A percentile compares a stretch with the other conserved stretches of the same genome.
These are phyloP conservation scores for Hybos culiciformis DNA, from an alignment of 2,888 invertebrate genomes.

Conservation along the genomic window DNA sequence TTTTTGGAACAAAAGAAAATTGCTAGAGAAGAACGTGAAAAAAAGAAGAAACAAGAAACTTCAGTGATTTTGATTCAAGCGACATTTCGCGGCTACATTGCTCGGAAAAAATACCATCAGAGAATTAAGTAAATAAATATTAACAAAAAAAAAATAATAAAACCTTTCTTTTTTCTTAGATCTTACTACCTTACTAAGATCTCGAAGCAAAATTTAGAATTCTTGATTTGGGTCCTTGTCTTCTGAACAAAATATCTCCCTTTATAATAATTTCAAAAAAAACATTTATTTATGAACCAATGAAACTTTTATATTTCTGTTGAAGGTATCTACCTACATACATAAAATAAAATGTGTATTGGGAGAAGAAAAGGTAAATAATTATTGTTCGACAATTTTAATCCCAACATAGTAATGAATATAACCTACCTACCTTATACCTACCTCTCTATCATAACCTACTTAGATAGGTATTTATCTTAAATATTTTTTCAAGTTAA, in stretches of 20 bases:
- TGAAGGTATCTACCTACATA: no score
- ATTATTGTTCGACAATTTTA: no score
- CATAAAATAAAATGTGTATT: no score
- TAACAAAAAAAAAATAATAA: background rate
- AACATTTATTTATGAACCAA: no score
- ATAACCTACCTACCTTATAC: no score
- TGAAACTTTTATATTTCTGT: no score
- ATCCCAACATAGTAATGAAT: no score
- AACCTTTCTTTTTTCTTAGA: background rate
- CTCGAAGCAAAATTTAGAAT: background rate
- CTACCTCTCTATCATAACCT: no score
- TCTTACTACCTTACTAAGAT: background rate
- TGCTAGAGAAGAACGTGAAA: conserved; percentile 76
- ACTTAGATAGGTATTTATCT: no score
- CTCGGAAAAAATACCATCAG: conserved; percentile 46
- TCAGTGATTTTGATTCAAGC: conserved; percentile 65
- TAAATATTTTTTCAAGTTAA: no score
- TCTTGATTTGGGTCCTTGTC: background rate
- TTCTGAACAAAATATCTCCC: background rate
- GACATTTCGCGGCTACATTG: conserved; percentile 60
- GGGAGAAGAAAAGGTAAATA: no score
- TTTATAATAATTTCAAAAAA: no score
- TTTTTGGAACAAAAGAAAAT: conserved; percentile 86
- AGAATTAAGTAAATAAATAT: conserved; percentile 51
- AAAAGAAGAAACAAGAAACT: conserved; percentile 65